A percentile compares a stretch with the other conserved stretches of the same genome.
Conservation (phyloP, 1,140 invertebrate species). For the Polyergus mexicanus region DNA sequence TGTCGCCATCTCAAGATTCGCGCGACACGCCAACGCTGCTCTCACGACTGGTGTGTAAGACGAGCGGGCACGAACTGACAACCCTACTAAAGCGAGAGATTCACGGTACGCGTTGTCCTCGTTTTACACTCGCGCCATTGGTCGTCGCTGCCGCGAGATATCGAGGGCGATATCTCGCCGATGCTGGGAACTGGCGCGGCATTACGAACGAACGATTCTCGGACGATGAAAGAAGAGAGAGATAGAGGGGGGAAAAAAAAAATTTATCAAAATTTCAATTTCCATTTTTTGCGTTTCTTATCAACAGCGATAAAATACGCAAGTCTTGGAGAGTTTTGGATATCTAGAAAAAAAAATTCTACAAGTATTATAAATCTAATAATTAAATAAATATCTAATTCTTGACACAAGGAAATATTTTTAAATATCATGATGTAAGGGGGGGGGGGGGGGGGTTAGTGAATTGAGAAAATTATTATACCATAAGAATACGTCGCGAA, state of each 20-base stretch:
- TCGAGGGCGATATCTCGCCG: background rate
- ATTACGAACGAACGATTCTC: background rate
- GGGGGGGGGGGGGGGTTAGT: no score
- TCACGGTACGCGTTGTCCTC: background rate
- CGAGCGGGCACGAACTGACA: background rate
- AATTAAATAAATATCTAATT: background rate
- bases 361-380: background rate
- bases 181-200: slow-evolving; percentile 20
- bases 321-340: background rate
- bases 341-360: background rate
- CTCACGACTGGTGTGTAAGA: background rate
- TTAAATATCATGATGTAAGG: background rate
- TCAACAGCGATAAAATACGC: background rate
- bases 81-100: background rate
- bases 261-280: background rate
- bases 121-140: slow-evolving; percentile 10
- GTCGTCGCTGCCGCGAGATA: background rate
- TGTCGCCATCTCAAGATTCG: background rate
- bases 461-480: background rate
- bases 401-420: background rate
- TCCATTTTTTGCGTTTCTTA: background rate
- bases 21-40: background rate
- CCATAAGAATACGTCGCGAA: background rate
- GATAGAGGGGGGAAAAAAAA: background rate
- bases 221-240: background rate